Base-by-base conservation (phyloP, 1,140 invertebrate species). In the Patella vulgata region DNA sequence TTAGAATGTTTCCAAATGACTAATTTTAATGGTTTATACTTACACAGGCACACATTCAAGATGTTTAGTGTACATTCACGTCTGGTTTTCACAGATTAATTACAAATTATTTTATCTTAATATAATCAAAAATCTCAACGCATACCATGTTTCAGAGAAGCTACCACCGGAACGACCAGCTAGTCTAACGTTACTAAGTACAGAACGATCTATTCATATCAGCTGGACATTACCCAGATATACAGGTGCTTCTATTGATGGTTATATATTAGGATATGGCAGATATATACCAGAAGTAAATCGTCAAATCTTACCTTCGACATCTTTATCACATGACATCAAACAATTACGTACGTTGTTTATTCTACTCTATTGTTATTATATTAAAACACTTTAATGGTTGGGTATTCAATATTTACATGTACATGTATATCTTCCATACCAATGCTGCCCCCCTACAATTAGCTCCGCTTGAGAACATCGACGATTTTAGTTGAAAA, bases 211-310 rank as follows among this genome's bases (percentile, higher is more conserved):
- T 42, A 94, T 99, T 67, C 93, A 97, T 65, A 88, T 97, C 27
- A 89, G 87, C 74, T 97, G 95, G 94, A 88, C 87, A 39, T 91
- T 92, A 0, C 87, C 86, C 44, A 88, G 90, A 75, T 89, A 90
- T 57, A 84, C 84, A 47, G 70, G 68, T 8, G 90, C 95, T 33
- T 90, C 94, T 82, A 90, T 98, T 28, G 88, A 94, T 28, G 94
- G 93, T 42, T 98, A 97, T 81, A 91, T 90, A 23, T 87, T 99
- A 59, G 93, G 93, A 33, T 98, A 96, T 93, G 97, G 97, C 9
- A 92, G 94, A 70, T 95, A 94, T 39, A 89, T 96, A 70, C 95
- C 97, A 2, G 95, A 98, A 83, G 91, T 90, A 21, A 92, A 92
- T 74, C 88, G 90, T 33, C 87, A 91, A 61, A 87, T 90, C 59